Conservation (phyloP, 2,888 invertebrate species). For the Andrena bucephala region DNA sequence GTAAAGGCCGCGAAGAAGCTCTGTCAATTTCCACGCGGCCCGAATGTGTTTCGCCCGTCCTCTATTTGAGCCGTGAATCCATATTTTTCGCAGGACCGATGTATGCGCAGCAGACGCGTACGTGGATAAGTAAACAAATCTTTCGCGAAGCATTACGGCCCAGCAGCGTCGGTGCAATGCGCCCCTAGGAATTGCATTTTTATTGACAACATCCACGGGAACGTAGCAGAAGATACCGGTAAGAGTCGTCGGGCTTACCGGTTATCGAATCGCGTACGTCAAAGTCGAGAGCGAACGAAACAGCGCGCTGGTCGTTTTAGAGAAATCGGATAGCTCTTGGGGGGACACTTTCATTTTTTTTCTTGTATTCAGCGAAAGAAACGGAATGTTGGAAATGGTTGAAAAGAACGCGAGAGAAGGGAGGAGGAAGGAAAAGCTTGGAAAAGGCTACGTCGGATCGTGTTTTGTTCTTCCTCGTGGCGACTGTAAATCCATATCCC, state of each 20-base stretch:
- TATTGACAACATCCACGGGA: conserved; percentile 32
- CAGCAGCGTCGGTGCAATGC: background rate
- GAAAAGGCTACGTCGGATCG: conserved; percentile 33
- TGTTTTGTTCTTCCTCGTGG: conserved; percentile 33
- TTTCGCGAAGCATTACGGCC: conserved; percentile 32
- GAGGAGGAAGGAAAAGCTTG: background rate
- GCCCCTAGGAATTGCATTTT: conserved; percentile 49
- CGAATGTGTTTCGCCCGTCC: conserved; percentile 58
- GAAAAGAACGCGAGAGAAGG: background rate
- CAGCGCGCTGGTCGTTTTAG: background rate
- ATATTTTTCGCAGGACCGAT: conserved; percentile 37
- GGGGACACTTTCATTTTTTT: background rate
- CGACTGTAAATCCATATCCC: conserved; percentile 60
- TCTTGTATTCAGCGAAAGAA: background rate
- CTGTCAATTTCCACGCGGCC: conserved; percentile 53
- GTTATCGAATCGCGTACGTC: conserved; percentile 26
- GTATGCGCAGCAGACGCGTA: conserved; percentile 10
- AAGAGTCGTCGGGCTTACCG: conserved; percentile 29
- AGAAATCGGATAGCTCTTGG: conserved; percentile 9
- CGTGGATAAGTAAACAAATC: conserved; percentile 56
- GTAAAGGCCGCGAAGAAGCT: conserved; percentile 47
- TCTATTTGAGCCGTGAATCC: conserved; percentile 48
- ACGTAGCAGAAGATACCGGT: background rate
- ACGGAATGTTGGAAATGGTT: background rate
- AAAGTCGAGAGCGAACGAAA: conserved; percentile 4